Percentiles rank a stretch among this genome's conserved stretches.
Conservation (phyloP, 2,888 invertebrate genomes). For the Drosophila ustulata region DNA sequence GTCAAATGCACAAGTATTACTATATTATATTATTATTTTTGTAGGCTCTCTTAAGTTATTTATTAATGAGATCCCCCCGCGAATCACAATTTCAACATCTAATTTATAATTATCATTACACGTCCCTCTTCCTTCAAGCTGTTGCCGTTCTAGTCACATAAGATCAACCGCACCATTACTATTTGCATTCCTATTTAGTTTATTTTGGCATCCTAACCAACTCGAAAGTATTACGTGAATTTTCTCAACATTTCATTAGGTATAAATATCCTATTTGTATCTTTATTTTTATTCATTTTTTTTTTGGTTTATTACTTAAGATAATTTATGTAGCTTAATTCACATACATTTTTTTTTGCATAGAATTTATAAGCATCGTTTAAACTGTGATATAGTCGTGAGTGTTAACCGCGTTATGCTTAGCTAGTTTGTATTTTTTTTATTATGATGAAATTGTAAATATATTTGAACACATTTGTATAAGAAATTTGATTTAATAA, state of each 20-base stretch:
- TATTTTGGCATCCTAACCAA: conserved; percentile 48
- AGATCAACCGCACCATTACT: conserved; percentile 48
- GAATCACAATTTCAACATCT: too few relatives aligned
- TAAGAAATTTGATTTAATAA: conserved; percentile 33
- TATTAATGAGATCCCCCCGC: conserved; percentile 17
- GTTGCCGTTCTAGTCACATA: conserved; percentile 68
- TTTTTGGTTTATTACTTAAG: conserved; percentile 27
- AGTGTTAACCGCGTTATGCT: conserved; percentile 62
- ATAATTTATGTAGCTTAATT: conserved; percentile 37
- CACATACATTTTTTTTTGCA: conserved; percentile 11
- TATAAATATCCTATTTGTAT: not conserved
- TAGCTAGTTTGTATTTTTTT: conserved; percentile 53
- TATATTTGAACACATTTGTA: conserved; percentile 36
- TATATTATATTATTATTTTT: conserved; percentile 10
- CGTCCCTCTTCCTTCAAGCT: conserved; percentile 2
- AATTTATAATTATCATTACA: not conserved
- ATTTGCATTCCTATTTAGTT: conserved; percentile 14
- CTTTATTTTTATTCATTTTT: not conserved
- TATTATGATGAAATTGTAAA: conserved; percentile 39
- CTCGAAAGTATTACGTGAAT: conserved; percentile 51
- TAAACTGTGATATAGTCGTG: conserved; percentile 69
- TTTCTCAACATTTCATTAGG: conserved; percentile 12
- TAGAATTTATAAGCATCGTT: conserved; percentile 30
- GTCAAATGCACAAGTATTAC: conserved; percentile 38
- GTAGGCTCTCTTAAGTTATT: conserved; percentile 16